phyloP scores from a whole-genome alignment of 2,888 invertebrate species.

The Calliopum simillimum region DNA sequence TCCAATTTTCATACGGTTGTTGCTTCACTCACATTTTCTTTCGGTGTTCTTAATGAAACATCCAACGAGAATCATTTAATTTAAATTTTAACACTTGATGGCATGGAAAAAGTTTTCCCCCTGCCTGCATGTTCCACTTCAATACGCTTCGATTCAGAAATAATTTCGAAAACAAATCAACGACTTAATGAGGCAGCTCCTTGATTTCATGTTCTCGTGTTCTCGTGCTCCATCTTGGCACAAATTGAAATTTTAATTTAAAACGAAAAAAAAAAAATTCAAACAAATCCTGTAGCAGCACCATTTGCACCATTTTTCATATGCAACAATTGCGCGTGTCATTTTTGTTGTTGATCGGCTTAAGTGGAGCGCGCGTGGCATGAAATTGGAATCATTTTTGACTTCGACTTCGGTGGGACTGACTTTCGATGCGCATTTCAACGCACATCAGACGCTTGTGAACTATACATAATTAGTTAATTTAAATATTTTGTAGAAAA shows the following conservation, averaged over 20 bases:
- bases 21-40: neutral
- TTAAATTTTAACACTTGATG: conserved; percentile 33
- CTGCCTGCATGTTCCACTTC: neutral
- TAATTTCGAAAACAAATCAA: conserved; percentile 56
- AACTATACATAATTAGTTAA: conserved; percentile 28
- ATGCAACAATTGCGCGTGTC: conserved; percentile 61
- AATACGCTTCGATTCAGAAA: conserved; percentile 34
- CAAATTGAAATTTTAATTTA: conserved; percentile 56
- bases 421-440: conserved; percentile 10
- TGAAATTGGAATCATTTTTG: conserved; percentile 59
- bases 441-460: conserved; percentile 11
- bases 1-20: neutral
- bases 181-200: conserved; percentile 59
- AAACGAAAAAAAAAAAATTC: conserved; percentile 34
- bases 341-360: conserved; percentile 46
- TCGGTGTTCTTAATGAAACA: neutral
- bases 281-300: conserved; percentile 10
- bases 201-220: conserved; percentile 56
- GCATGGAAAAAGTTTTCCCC: conserved; percentile 30
- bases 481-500: conserved; percentile 17
- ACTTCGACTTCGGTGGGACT: conserved; percentile 28
- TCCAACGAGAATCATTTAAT: conserved; percentile 6
- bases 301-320: conserved; percentile 52
- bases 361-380: conserved; percentile 49
- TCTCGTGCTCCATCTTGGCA: conserved; percentile 55